phyloP scores from a whole-genome alignment of 2,113 vertebrate species.

The Acrocephalus arundinaceus region DNA sequence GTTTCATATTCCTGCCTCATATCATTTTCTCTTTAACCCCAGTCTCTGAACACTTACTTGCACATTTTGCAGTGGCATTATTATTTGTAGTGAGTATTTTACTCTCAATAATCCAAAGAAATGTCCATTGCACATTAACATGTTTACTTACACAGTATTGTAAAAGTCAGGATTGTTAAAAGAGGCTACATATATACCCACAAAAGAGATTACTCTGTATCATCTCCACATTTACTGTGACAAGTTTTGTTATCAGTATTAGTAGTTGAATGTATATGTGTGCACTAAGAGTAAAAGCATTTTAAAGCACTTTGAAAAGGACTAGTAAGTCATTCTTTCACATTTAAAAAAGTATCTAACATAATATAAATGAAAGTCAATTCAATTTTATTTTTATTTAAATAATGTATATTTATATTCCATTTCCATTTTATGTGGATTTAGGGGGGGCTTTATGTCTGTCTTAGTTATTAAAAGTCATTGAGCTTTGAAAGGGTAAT shows the following conservation, averaged over 20 bases:
- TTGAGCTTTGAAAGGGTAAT: conserved; percentile 39
- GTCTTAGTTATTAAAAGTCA: background rate
- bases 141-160: background rate
- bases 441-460: background rate
- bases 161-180: background rate
- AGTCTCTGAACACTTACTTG: background rate
- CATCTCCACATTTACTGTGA: background rate
- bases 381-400: background rate
- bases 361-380: background rate
- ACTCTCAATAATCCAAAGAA: background rate
- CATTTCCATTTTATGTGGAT: background rate
- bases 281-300: background rate
- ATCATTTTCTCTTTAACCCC: background rate
- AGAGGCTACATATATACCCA: background rate
- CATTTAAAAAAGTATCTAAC: background rate
- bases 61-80: background rate
- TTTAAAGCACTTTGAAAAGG: background rate
- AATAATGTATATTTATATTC: background rate
- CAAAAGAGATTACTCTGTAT: background rate
- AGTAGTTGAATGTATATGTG: background rate
- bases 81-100: background rate
- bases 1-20: background rate
- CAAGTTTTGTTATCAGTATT: background rate
- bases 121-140: background rate
- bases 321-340: background rate